phyloP scores from a whole-genome alignment of 2,113 vertebrate species.

The Centrocercus urophasianus region DNA sequence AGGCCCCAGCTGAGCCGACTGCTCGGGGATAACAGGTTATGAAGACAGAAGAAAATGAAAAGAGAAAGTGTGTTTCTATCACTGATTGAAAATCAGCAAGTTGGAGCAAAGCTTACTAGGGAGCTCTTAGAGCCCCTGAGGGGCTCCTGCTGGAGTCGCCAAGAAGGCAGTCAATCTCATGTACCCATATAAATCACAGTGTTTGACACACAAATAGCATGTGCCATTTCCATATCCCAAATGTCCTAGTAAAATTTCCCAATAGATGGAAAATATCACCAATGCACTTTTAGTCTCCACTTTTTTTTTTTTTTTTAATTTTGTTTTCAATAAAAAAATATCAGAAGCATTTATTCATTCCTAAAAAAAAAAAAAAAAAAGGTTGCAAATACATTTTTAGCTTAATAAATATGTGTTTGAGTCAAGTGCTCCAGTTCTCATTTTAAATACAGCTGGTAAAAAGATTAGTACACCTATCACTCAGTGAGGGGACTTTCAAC shows the following conservation, averaged over 20 bases:
- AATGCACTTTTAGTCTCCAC: not conserved
- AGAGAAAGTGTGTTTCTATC: not conserved
- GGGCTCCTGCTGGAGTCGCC: not conserved
- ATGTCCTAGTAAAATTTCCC: not conserved
- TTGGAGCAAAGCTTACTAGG: rapidly evolving
- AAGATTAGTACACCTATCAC: not conserved
- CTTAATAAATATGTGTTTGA: slow-evolving; percentile 14
- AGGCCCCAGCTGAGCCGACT: not conserved
- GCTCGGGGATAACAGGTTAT: not conserved
- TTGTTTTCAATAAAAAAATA: not conserved
- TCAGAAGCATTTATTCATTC: not conserved
- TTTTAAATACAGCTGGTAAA: slow-evolving; percentile 45
- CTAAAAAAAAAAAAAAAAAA: not conserved
- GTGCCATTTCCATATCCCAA: not conserved
- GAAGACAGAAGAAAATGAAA: not conserved
- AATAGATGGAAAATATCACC: not conserved
- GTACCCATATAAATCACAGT: not conserved
- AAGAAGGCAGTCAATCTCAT: not conserved
- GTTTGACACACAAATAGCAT: not conserved
- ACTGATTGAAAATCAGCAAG: not conserved
- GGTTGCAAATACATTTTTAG: slow-evolving; percentile 22
- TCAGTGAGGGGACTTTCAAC: not conserved
- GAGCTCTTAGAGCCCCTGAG: not conserved
- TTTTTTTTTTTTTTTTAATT: slow-evolving; percentile 11
- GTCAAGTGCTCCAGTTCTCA: not conserved